These are phyloP conservation scores for Rotaria socialis DNA, from an alignment of 2,888 invertebrate species.

Conservation along the genomic window DNA sequence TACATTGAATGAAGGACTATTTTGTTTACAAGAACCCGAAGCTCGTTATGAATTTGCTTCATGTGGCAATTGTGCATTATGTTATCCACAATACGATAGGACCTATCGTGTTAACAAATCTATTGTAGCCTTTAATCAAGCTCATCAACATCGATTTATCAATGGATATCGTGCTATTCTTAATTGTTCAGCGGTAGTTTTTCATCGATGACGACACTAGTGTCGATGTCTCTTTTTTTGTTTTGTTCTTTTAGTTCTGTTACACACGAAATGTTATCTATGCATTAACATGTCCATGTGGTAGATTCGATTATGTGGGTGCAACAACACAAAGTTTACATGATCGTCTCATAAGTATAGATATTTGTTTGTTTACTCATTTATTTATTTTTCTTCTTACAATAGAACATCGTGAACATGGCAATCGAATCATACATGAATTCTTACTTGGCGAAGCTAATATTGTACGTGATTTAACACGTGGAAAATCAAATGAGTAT, in stretches of 20 bases:
- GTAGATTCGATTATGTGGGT: neutral
- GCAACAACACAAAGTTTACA: neutral
- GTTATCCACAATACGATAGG: neutral
- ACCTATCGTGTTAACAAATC: neutral
- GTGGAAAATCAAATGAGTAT: neutral
- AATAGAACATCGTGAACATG: constrained; percentile 26
- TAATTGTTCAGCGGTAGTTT: neutral
- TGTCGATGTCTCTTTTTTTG: too few species aligned
- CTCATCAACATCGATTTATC: neutral
- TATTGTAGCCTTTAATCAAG: neutral
- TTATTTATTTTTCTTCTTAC: too few species aligned
- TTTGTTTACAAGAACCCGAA: neutral
- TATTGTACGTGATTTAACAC: neutral
- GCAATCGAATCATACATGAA: constrained; percentile 3
- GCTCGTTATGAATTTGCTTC: neutral
- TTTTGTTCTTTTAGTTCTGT: neutral
- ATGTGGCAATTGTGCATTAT: neutral
- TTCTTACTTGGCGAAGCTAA: neutral
- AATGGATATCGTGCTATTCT: neutral
- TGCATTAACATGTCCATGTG: constrained; percentile 12
- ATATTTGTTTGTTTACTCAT: too few species aligned
- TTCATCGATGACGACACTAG: too few species aligned
- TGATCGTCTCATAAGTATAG: neutral
- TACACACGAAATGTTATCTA: neutral
- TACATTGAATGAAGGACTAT: neutral